Conservation (phyloP, 2,797 vertebrate species). For the Anguilla obscura region DNA sequence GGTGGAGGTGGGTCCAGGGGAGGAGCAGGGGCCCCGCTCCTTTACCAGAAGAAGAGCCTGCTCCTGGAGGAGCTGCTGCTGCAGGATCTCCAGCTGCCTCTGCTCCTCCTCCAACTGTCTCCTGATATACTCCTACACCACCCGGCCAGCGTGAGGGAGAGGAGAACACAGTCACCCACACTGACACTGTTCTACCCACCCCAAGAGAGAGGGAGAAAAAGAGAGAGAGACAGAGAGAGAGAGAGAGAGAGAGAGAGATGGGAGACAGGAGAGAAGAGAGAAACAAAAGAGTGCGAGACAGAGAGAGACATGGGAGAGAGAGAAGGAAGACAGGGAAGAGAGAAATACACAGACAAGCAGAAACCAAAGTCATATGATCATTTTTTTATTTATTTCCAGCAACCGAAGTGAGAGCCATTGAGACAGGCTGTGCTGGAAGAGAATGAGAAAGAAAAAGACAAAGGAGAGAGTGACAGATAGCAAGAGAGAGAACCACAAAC, state of each 20-base stretch:
- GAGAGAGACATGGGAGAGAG: constrained; percentile 18
- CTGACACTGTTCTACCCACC: not conserved
- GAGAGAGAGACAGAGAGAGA: constrained; percentile 10
- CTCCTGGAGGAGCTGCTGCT: constrained; percentile 96
- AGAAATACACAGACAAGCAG: constrained; percentile 34
- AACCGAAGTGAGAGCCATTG: not conserved
- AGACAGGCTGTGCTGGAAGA: not conserved
- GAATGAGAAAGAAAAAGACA: constrained; percentile 35
- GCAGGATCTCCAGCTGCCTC: constrained; percentile 96
- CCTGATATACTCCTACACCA: constrained; percentile 92
- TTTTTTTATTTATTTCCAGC: not conserved
- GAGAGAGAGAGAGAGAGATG: not conserved
- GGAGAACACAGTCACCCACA: constrained; percentile 12
- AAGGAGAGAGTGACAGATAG: constrained; percentile 17
- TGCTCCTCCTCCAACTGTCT: constrained; percentile 97
- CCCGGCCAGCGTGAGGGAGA: constrained; percentile 63
- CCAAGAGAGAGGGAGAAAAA: not conserved
- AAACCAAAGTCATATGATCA: not conserved
- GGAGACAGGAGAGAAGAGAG: not conserved
- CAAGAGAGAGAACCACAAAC: not conserved
- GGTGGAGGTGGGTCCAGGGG: constrained; percentile 33
- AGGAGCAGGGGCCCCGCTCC: constrained; percentile 27
- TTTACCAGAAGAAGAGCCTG: constrained; percentile 95
- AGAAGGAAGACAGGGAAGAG: not conserved
- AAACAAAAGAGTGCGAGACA: not conserved